Base-by-base conservation (phyloP, 2,797 vertebrate genomes). In the Pogonophryne albipinna region DNA sequence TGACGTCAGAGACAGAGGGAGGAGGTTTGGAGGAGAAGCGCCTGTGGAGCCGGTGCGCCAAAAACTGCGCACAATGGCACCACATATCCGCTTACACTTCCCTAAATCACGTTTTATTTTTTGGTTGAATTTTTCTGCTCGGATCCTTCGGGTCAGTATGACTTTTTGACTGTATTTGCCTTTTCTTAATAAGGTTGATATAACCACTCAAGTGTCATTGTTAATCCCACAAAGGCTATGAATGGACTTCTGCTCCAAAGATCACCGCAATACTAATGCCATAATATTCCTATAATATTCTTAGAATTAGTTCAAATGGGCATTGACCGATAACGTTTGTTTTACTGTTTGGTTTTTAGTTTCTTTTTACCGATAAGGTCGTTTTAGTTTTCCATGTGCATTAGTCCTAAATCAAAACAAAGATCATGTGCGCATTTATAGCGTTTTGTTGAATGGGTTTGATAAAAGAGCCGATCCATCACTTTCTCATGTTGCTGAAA, bases 1-100 rank as follows among this genome's bases (percentile, higher is more conserved):
- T 93, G 93, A 94, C 93, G 92, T 93, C 91, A 94, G 58, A 94
- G 58, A 59, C 90, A 93, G 63, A 38, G 60, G 56, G 79, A 70
- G 68, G 75, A 45, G 23, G 78, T 59, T 44, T 62, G 67, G 51
- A 31, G 55, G 31, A 71, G 76, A 75, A 82, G 90, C 82, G 89
- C 72, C 65, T 75, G 20, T 71, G 59, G 15, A 72, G 72, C 64
- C 70, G 71, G 52, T 85, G 83, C 79, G 81, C 77, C 67, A 73
- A 50, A 69, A 73, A 70, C 23, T 79, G 72, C 78, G 72, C 79
- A 80, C 55, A 79, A 83, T 78, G 16, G 52, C 4, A 60, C 41
- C 45, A 75, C 76, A 82, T 51, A 60, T 47, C n/a, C 11, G 0
- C 38, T 44, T 42, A 9, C 14, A 10, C 47, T 11, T n/a, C 34